Percentiles rank a stretch among this genome's conserved stretches.
Conservation (phyloP, 2,797 vertebrate genomes). For the Chrysolophus pictus region DNA sequence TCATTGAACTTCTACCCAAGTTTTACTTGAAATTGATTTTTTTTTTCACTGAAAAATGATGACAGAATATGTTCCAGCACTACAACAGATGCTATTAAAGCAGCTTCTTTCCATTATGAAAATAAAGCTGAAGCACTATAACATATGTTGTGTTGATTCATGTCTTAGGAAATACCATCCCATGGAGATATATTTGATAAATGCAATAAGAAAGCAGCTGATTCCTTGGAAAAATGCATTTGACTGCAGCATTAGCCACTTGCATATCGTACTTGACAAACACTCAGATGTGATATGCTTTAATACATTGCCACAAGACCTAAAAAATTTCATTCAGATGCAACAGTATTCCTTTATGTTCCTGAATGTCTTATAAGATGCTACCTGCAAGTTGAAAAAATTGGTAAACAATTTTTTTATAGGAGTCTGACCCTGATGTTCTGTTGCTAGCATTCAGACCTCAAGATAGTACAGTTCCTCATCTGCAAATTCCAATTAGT, state of each 20-base stretch:
- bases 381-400: neutral
- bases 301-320: constrained; percentile 16
- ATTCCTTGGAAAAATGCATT: constrained; percentile 41
- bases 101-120: constrained; percentile 63
- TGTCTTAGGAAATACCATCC: constrained; percentile 46
- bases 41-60: constrained; percentile 6
- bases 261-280: constrained; percentile 35
- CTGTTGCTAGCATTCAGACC: neutral
- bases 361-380: neutral
- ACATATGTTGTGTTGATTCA: constrained; percentile 66
- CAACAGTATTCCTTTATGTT: neutral
- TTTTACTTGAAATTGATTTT: neutral
- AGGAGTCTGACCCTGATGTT: neutral
- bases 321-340: constrained; percentile 40
- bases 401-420: constrained; percentile 16
- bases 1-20: neutral
- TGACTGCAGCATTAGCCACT: constrained; percentile 36
- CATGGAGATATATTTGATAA: constrained; percentile 54
- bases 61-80: neutral
- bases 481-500: neutral
- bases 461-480: neutral
- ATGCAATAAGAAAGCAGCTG: constrained; percentile 44
- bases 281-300: constrained; percentile 23
- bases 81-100: constrained; percentile 57
- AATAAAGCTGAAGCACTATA: constrained; percentile 51